Evolutionary conservation across 2,888 invertebrate genomes (phyloP).

Genomic region (Oligia strigilis): DNA sequence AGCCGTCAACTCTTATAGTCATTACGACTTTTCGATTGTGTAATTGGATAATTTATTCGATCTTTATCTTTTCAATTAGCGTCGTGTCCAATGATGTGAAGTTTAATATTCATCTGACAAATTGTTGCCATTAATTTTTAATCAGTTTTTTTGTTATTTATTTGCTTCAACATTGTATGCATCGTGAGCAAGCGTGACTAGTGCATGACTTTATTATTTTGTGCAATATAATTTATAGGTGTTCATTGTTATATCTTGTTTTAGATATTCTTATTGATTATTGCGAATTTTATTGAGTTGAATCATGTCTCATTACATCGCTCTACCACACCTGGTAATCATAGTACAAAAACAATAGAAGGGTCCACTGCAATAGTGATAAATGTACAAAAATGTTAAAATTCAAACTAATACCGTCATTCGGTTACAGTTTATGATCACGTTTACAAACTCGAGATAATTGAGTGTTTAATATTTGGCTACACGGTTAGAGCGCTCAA

Average conservation of each 20-base stretch:
- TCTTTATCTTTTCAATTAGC: constrained; percentile 81
- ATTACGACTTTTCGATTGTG: constrained; percentile 78
- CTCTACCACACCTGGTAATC: neutral
- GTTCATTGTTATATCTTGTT: constrained; percentile 9
- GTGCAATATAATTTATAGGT: neutral
- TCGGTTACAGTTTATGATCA: too few relatives aligned
- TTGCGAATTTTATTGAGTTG: constrained; percentile 1
- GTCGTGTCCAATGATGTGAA: constrained; percentile 69
- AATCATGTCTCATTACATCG: neutral
- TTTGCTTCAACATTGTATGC: constrained; percentile 41
- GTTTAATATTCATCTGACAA: constrained; percentile 73
- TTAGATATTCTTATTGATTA: neutral
- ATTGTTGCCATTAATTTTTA: constrained; percentile 69
- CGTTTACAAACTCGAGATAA: too few relatives aligned
- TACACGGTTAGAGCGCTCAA: too few relatives aligned
- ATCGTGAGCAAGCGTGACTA: constrained; percentile 17
- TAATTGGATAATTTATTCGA: constrained; percentile 82
- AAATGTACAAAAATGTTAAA: too few relatives aligned
- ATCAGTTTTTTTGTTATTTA: constrained; percentile 58
- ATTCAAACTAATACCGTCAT: too few relatives aligned
- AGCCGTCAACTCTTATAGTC: constrained; percentile 77
- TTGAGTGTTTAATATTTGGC: too few relatives aligned
- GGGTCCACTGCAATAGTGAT: too few relatives aligned
- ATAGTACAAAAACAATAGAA: neutral
- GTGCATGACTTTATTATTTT: constrained; percentile 19